Conservation (phyloP, 2,797 vertebrate species). For the Tympanoctomys barrerae region DNA sequence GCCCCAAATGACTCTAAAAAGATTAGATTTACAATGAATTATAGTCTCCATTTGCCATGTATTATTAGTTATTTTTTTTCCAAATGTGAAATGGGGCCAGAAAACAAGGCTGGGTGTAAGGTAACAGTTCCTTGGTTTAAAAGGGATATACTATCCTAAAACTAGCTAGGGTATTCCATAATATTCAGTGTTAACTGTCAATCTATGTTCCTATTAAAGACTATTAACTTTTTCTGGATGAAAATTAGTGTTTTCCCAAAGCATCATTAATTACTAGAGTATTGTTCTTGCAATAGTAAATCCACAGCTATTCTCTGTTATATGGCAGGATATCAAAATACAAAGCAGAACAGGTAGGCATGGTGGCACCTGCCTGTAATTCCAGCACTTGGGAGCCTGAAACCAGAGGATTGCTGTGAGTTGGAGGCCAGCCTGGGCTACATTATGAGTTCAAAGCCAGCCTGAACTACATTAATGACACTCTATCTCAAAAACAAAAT, state of each 20-base stretch:
- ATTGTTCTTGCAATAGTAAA: neutral
- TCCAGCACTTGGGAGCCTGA: neutral
- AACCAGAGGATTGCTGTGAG: neutral
- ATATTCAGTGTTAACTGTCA: neutral
- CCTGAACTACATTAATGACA: neutral
- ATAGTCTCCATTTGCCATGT: neutral
- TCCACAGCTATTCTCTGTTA: neutral
- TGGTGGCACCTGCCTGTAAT: neutral
- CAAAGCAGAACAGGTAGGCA: neutral
- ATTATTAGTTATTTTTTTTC: conserved; percentile 47
- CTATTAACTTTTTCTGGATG: neutral
- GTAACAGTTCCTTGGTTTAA: neutral
- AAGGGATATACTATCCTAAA: neutral
- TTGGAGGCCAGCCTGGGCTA: neutral
- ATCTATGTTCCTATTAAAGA: neutral
- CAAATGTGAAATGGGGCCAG: neutral
- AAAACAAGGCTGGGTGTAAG: no score
- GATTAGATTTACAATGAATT: neutral
- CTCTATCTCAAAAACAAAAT: neutral
- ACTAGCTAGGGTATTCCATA: neutral
- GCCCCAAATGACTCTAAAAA: conserved; percentile 15
- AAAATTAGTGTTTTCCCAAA: conserved; percentile 30
- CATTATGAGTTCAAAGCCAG: neutral
- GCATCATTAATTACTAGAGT: neutral
- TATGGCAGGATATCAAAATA: neutral